Conservation (phyloP, 2,113 vertebrate species). For the Entelurus aequoreus region DNA sequence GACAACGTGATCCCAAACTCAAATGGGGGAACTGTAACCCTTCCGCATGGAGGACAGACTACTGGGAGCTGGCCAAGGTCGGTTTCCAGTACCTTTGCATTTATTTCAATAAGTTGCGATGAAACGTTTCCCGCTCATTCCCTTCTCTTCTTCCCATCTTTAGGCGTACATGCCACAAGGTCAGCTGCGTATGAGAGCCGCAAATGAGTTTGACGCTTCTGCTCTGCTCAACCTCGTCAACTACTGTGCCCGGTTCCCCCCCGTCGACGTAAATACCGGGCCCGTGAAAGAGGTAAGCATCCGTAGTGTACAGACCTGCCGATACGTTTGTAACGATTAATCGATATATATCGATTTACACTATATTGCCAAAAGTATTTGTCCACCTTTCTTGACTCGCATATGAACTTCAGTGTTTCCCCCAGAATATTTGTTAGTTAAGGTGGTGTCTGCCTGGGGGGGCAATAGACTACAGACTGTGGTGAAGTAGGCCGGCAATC, state of each 20-base stretch:
- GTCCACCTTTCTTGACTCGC: too few relatives aligned
- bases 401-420: too few relatives aligned
- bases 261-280: constrained; percentile 60
- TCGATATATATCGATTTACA: too few relatives aligned
- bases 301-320: background rate
- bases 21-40: constrained; percentile 78
- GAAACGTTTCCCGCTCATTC: too few relatives aligned
- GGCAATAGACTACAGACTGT: too few relatives aligned
- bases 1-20: constrained; percentile 59
- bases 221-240: constrained; percentile 81
- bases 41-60: constrained; percentile 59
- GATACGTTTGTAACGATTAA: too few relatives aligned
- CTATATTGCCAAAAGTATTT: too few relatives aligned
- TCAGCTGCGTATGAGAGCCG: constrained; percentile 53
- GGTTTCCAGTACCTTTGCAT: too few relatives aligned
- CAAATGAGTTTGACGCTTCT: constrained; percentile 70
- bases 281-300: constrained; percentile 72
- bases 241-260: constrained; percentile 69
- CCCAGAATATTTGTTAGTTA: too few relatives aligned
- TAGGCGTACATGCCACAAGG: constrained; percentile 84
- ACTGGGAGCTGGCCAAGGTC: constrained; percentile 77
- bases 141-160: background rate
- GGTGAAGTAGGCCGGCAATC: too few relatives aligned
- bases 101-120: too few relatives aligned
- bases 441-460: too few relatives aligned